phyloP scores from a whole-genome alignment of 2,888 invertebrate genomes.

The Ischnura elegans region DNA sequence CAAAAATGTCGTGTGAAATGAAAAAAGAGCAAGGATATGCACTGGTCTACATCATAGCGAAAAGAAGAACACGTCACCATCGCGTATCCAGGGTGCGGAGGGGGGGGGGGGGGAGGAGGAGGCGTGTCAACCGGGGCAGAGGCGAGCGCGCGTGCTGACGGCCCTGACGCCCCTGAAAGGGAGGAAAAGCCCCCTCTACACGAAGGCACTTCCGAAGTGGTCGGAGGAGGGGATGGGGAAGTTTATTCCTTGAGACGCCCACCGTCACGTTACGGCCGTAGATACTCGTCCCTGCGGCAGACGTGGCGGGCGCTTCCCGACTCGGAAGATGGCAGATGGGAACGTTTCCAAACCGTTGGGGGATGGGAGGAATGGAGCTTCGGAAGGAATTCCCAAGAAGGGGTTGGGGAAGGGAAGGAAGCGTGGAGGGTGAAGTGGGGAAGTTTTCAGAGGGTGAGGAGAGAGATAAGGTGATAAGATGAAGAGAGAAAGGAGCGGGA shows the following conservation, averaged over 20 bases:
- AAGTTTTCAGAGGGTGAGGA: neutral
- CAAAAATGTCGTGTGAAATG: no score
- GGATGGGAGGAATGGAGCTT: neutral
- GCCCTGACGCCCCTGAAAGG: no score
- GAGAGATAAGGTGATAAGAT: neutral
- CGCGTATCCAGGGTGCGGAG: neutral
- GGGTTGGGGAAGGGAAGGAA: neutral
- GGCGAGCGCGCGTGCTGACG: neutral
- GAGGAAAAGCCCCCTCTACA: no score
- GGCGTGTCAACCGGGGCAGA: neutral
- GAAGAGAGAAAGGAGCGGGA: neutral
- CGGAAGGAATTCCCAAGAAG: neutral
- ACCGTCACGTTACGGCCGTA: neutral
- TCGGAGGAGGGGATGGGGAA: no score
- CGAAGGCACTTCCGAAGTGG: no score
- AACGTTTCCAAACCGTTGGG: neutral
- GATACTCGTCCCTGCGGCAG: neutral
- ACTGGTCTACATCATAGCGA: no score
- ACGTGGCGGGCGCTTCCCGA: neutral
- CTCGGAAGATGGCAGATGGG: neutral
- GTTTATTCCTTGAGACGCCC: neutral
- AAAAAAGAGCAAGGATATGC: no score
- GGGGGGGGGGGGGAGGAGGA: no score
- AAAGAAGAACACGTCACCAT: neutral
- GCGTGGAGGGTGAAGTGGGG: neutral